These are phyloP conservation scores for Haplochromis burtoni DNA, from an alignment of 2,113 vertebrate species.

Conservation along the genomic window DNA sequence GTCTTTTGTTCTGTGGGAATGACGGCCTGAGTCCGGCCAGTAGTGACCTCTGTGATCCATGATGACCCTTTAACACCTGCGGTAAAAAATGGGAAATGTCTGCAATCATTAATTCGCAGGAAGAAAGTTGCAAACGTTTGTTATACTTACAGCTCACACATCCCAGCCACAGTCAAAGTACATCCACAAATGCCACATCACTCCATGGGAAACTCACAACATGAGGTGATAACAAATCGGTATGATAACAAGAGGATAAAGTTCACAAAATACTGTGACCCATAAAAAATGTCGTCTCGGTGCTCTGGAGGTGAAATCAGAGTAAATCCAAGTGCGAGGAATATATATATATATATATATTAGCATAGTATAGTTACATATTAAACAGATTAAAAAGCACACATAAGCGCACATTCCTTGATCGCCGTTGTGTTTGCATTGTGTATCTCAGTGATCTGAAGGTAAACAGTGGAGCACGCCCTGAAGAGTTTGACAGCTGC, in stretches of 20 bases:
- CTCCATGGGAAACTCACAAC: conserved; percentile 4
- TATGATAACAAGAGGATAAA: conserved; percentile 46
- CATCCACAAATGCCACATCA: conserved; percentile 61
- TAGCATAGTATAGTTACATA: neutral
- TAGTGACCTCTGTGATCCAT: conserved; percentile 58
- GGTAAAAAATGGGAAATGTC: neutral
- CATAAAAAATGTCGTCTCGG: no score
- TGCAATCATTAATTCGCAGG: neutral
- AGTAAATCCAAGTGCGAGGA: neutral
- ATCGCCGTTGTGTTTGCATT: neutral
- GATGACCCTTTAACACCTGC: neutral
- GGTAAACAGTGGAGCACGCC: conserved; percentile 29
- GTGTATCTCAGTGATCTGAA: neutral
- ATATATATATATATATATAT: no score
- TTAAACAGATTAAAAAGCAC: neutral
- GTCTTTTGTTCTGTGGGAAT: conserved; percentile 15
- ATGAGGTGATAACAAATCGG: conserved; percentile 20
- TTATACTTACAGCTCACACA: conserved; percentile 1
- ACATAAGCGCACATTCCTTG: neutral
- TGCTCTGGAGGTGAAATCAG: neutral
- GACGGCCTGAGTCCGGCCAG: neutral
- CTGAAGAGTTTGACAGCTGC: conserved; percentile 26
- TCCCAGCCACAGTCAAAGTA: conserved; percentile 46
- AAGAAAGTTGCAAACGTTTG: neutral
- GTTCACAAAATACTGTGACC: neutral